Percentiles rank a stretch among this genome's conserved stretches.
These are phyloP conservation scores for Equus przewalskii DNA, from an alignment of 2,113 vertebrate species.

Conservation along the genomic window DNA sequence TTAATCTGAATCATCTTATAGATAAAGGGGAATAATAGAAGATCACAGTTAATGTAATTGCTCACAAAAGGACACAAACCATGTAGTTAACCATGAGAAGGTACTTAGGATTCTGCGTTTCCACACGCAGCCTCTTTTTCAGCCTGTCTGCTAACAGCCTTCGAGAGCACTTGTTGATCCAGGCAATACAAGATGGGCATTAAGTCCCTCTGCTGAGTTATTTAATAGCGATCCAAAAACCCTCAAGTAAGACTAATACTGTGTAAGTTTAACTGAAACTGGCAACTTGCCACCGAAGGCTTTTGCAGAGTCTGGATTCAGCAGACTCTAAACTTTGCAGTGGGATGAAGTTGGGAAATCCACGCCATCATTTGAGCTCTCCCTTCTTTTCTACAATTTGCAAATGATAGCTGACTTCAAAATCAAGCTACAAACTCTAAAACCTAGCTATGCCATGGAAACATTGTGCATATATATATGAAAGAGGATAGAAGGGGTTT, in stretches of 20 bases:
- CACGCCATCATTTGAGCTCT: neutral
- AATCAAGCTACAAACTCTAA: slow-evolving; percentile 2
- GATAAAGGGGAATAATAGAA: slow-evolving; percentile 15
- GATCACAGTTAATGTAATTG: neutral
- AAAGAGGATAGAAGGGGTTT: neutral
- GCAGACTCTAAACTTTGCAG: neutral
- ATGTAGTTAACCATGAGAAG: neutral
- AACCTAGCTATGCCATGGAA: neutral
- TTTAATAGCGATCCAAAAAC: slow-evolving; percentile 39
- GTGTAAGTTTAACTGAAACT: slow-evolving; percentile 45
- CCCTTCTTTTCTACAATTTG: neutral
- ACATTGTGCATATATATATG: rapidly evolving
- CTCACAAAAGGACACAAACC: neutral
- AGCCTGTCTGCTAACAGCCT: neutral
- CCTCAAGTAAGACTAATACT: slow-evolving; percentile 51
- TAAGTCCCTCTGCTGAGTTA: neutral
- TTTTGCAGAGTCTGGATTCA: slow-evolving; percentile 16
- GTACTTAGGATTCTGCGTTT: neutral
- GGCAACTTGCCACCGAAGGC: slow-evolving; percentile 20
- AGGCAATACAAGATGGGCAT: neutral
- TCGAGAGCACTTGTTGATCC: slow-evolving; percentile 3
- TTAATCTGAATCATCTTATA: slow-evolving; percentile 21
- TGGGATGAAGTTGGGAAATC: neutral
- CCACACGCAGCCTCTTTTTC: neutral
- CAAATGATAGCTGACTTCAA: slow-evolving; percentile 16